Base-by-base conservation (phyloP, 92 coral and sea anemone genomes). In the Zoanthus sansibaricus region DNA sequence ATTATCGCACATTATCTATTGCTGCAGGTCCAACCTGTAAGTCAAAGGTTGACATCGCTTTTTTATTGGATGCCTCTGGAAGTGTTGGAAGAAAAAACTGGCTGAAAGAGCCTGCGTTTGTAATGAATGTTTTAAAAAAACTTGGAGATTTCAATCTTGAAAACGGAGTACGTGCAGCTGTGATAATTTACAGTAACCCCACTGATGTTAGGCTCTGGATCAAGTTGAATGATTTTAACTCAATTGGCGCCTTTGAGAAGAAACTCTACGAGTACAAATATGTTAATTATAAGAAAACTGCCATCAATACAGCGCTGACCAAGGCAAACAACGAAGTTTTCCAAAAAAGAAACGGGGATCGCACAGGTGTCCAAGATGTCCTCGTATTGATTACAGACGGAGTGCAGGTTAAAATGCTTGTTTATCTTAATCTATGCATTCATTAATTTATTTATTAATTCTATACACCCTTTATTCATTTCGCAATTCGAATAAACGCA, bases 51-150 rank as follows among this genome's bases (percentile, higher is more conserved):
- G 83, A 78, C 70, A 13, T 78, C 14, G 83, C 51, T n/a, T 78
- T 78, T 32, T n/a, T 78, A 55, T 71, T 78, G 9, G 83, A 78
- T 58, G 83, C 83, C 4, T 78, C 83, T 31, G 83, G 70, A 20
- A 78, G 83, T 78, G 33, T 78, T 55, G 83, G 55, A 13, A 59
- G 10, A 42, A 58, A 1, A 4, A 33, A 78, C 8, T 56, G 70
- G 69, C 52, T 32, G 31, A 33, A 54, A 7, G 83, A 56, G 33
- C 83, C 83, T 47, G 15, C 1, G 6, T 78, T 78, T 56, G 83
- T 61, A 16, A 78, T 56, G 70, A n/a, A 32, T 5, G 70, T 78
- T 18, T 31, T 78, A 7, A 13, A 37, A 9, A 59, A 56, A 15
- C 58, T 78, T 10, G 15, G 58, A 42, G 51, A 44, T 7, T 78